A percentile compares a stretch with the other conserved stretches of the same genome.
Conservation (phyloP, 2,797 vertebrate species). For the Miichthys miiuy region DNA sequence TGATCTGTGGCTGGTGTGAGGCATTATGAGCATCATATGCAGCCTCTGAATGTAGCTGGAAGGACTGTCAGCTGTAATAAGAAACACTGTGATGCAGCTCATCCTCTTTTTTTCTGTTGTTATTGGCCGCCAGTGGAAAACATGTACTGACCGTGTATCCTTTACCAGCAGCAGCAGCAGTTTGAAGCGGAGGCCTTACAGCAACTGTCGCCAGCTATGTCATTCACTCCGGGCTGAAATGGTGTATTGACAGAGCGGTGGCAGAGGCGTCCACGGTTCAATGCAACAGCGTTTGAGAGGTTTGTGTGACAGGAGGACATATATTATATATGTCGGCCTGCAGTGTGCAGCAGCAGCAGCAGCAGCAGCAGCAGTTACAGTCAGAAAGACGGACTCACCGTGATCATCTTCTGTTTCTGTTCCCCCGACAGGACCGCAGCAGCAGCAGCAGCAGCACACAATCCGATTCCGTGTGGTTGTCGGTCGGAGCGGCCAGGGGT, state of each 20-base stretch:
- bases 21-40: conserved; percentile 35
- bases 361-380: conserved; percentile 37
- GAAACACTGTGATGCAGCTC: conserved; percentile 50
- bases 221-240: conserved; percentile 61
- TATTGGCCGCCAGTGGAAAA: conserved; percentile 57
- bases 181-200: conserved; percentile 61
- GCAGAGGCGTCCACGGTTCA: conserved; percentile 30
- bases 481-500: conserved; percentile 50
- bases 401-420: conserved; percentile 74
- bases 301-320: conserved; percentile 53
- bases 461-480: conserved; percentile 51
- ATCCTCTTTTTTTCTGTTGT: conserved; percentile 27
- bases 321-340: conserved; percentile 66
- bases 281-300: conserved; percentile 55
- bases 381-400: conserved; percentile 79
- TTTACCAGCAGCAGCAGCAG: conserved; percentile 32
- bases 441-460: conserved; percentile 10
- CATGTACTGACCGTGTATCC: conserved; percentile 61
- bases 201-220: conserved; percentile 66
- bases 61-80: conserved; percentile 39
- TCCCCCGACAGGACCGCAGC: conserved; percentile 65
- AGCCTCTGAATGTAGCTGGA: conserved; percentile 1
- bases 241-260: conserved; percentile 42
- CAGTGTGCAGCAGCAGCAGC: conserved; percentile 51
- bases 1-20: conserved; percentile 26